Evolutionary conservation across 2,888 invertebrate species (phyloP).

Genomic region (Helobdella robusta): DNA sequence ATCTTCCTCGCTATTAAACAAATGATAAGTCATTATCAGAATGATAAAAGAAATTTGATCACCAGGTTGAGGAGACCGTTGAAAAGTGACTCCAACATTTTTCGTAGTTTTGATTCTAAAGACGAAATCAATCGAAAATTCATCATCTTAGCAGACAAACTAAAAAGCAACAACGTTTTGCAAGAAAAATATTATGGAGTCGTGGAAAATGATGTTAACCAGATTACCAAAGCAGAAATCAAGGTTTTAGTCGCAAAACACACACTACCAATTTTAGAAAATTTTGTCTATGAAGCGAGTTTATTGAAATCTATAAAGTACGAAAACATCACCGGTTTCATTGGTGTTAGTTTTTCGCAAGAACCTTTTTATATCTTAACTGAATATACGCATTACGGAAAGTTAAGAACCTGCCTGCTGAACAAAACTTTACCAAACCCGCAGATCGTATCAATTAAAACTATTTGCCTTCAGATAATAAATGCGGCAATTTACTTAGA

Average conservation of each 20-base stretch:
- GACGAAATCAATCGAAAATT: neutral
- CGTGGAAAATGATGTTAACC: neutral
- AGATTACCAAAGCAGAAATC: neutral
- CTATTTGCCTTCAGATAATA: constrained; percentile 33
- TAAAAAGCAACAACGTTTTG: neutral
- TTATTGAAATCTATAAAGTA: constrained; percentile 31
- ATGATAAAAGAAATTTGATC: neutral
- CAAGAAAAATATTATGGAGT: neutral
- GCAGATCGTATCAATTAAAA: constrained; percentile 32
- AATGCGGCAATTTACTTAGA: constrained; percentile 33
- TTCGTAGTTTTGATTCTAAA: neutral
- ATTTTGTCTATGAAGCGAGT: constrained; percentile 34
- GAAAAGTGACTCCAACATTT: neutral
- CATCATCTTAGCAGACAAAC: neutral
- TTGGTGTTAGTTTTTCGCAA: constrained; percentile 33
- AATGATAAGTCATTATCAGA: neutral
- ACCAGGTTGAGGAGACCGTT: neutral
- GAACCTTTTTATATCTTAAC: constrained; percentile 34
- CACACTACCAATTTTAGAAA: constrained; percentile 25
- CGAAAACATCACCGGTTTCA: constrained; percentile 32
- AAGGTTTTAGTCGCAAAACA: neutral
- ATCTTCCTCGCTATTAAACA: neutral
- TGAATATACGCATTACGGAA: constrained; percentile 32
- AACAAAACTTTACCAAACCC: constrained; percentile 28
- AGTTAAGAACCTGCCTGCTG: constrained; percentile 31